Base-by-base conservation (phyloP, 2,888 invertebrate species). In the Diogma glabrata region DNA sequence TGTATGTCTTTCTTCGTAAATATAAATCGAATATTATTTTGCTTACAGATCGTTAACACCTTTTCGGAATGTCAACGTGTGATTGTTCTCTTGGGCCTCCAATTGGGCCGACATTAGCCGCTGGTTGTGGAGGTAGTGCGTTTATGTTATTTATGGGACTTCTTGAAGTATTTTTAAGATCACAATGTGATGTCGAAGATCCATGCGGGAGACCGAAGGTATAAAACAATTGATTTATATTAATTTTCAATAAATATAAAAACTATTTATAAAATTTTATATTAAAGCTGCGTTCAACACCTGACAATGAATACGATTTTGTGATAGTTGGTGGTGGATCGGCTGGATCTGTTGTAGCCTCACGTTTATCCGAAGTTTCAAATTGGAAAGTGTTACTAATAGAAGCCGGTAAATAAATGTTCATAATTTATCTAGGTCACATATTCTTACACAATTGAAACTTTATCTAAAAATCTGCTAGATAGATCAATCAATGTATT, bases 121-220 rank as follows among this genome's bases (percentile, higher is more conserved):
- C 84, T 52, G 85, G 87, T 49, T 90, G 89, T 66, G 88, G 89
- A 9, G 89, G 89, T 20, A 81, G 84, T 51, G 82, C 84, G 36
- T 89, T 84, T 67, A 88, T 89, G 88, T 78, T 89, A 43, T 90
- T 89, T 71, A 90, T 90, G 89, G 88, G 89, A 2, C 76, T 90
- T 4, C 75, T 89, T 43, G 89, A 89, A 64, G 89, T 89, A 7
- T 89, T 90, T 67, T 74, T 89, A 51, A 73, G 88, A 50, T 87
- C 87, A 56, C 89, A 90, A 64, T 90, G 89, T 63, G 89, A 90
- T 66, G 72, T 90, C 57, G 89, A 89, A 61, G 89, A 90, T 68
- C 89, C 89, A 1, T 89, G 89, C 62, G 84, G 86, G 12, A 74
- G 88, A 50, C 82, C 86, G 30, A 75, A 76, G 68, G 72, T 76